Percentiles rank a stretch among this genome's conserved stretches.
phyloP scores from a whole-genome alignment of 1,140 invertebrate species.

The Drosophila jambulina region DNA sequence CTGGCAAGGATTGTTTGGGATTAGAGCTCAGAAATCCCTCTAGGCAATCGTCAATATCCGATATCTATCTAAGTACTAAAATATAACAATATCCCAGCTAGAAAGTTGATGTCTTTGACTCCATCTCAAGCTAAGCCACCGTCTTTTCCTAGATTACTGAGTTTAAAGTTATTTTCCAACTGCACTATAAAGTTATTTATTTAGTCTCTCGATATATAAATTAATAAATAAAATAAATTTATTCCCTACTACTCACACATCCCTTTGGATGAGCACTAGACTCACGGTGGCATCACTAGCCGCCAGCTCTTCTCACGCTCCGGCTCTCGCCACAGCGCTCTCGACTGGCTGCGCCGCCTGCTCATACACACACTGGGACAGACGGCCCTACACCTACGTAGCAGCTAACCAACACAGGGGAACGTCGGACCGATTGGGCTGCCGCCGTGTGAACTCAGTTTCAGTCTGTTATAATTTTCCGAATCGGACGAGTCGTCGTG shows the following conservation, averaged over 20 bases:
- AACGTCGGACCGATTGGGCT: slow-evolving; percentile 17
- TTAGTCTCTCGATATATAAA: too few species aligned
- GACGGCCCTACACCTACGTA: slow-evolving; percentile 22
- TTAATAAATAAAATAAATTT: neutral
- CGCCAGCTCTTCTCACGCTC: slow-evolving; percentile 23
- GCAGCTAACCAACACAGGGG: slow-evolving; percentile 1
- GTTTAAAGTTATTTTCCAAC: neutral
- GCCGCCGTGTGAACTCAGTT: slow-evolving; percentile 28
- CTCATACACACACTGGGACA: slow-evolving; percentile 18
- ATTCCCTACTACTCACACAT: neutral
- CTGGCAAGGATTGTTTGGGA: neutral
- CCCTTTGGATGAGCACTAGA: neutral
- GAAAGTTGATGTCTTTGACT: too few species aligned
- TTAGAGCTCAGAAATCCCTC: too few species aligned
- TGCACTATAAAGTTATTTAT: accelerated
- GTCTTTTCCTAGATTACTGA: neutral
- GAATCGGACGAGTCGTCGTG: slow-evolving; percentile 36
- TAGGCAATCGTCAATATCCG: too few species aligned
- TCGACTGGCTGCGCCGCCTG: slow-evolving; percentile 47
- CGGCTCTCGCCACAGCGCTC: slow-evolving; percentile 22
- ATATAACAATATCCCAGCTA: too few species aligned
- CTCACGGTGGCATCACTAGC: slow-evolving; percentile 42
- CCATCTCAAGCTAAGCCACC: neutral
- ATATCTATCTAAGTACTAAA: too few species aligned
- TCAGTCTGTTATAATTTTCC: slow-evolving; percentile 35